Conservation (phyloP, 2,797 vertebrate species). For the Sebastes reedi region DNA sequence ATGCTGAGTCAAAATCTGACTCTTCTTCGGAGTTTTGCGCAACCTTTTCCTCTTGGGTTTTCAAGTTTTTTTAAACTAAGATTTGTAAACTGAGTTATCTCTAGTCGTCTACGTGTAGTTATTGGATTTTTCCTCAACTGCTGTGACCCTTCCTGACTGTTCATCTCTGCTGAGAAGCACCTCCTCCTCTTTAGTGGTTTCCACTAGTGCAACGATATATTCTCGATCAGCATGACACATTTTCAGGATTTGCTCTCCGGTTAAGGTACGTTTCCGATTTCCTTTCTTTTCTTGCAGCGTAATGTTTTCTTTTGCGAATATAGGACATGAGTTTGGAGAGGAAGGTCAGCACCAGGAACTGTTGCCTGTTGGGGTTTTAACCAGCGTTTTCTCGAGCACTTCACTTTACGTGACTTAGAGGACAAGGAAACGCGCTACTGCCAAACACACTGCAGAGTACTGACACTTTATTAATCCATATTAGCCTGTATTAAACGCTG, state of each 20-base stretch:
- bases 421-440: slow-evolving; percentile 40
- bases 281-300: background rate
- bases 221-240: slow-evolving; percentile 38
- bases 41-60: background rate
- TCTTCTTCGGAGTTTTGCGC: background rate
- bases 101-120: background rate
- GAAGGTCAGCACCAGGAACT: background rate
- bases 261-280: slow-evolving; percentile 56
- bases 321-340: background rate
- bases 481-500: background rate
- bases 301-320: background rate
- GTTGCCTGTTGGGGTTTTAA: background rate
- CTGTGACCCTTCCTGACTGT: background rate
- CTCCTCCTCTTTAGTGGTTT: slow-evolving; percentile 28
- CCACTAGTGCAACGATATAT: background rate
- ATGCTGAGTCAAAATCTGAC: slow-evolving; percentile 5
- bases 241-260: slow-evolving; percentile 27
- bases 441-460: background rate
- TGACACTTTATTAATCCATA: background rate
- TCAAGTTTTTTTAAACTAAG: background rate
- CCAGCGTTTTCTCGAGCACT: background rate
- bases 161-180: slow-evolving; percentile 24
- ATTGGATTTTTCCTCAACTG: background rate
- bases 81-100: rapidly evolving
- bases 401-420: slow-evolving; percentile 6